Base-by-base conservation (phyloP, 2,888 invertebrate genomes). In the Diplolepis rosae region DNA sequence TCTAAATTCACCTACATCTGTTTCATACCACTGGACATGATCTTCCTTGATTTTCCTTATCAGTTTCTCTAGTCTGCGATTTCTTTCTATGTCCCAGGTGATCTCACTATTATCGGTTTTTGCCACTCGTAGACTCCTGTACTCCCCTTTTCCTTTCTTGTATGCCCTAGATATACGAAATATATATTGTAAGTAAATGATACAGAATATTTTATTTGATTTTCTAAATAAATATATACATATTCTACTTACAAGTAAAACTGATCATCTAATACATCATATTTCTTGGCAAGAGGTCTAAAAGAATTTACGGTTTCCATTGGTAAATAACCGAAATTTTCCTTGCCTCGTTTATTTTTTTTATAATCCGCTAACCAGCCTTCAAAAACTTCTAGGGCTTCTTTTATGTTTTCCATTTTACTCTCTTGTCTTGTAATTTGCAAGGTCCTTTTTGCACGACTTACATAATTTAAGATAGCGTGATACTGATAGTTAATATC, bases 21-120 rank as follows among this genome's bases (percentile, higher is more conserved):
- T 79, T 54, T 83, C 83, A 89, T 93, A 94, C 15, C 94, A 89
- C 80, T 93, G 92, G 0, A 91, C 89, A 51, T 92, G 90, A 3
- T 91, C 91, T 27, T 92, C 89, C 88, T 93, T 92, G 11, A 92
- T 90, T 67, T 89, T 89, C 5, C 90, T 90, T 74, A 91, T 90
- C 0, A 94, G 87, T 22, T 91, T 90, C 61, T 92, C 91, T 1
- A 95, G 89, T 50, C 91, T 91, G 0, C 86, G 85, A 83, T 95
- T 95, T 77, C 95, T 90, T 9, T 93, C 91, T 71, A 95, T 93
- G 85, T 95, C 95, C 95, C 95, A 95, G 0, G 94, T 93, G 22
- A 91, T 90, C 15, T 90, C 67, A 4, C 71, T 90, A 22, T 90
- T 91, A 0, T 89, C 89, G 0, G 90, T 89, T 54, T 90, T 89